phyloP scores from a whole-genome alignment of 2,113 vertebrate genomes.

The Lasiurus cinereus region DNA sequence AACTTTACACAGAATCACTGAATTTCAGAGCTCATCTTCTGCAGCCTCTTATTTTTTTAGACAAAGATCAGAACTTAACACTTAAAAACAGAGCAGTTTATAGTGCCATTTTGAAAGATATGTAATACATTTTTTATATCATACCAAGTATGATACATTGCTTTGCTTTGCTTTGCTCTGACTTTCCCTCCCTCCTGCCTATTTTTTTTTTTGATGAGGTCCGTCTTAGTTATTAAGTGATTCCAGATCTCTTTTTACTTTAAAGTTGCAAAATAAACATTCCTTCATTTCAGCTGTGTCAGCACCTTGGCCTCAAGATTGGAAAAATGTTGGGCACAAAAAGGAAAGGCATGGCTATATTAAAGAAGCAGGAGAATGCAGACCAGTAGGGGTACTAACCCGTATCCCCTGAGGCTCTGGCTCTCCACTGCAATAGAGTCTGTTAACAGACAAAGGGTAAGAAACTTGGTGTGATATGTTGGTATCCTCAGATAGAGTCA shows the following conservation, averaged over 20 bases:
- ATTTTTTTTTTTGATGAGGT: conserved; percentile 13
- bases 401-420: background rate
- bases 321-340: conserved; percentile 65
- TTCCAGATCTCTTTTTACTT: conserved; percentile 65
- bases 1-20: background rate
- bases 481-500: background rate
- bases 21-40: background rate
- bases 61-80: conserved; percentile 32
- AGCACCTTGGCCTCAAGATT: conserved; percentile 73
- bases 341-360: conserved; percentile 44
- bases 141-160: background rate
- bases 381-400: background rate
- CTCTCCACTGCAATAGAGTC: background rate
- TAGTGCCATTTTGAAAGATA: background rate
- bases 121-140: background rate
- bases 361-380: conserved; percentile 28
- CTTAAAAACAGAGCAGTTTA: background rate
- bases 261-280: conserved; percentile 65
- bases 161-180: background rate
- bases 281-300: conserved; percentile 36
- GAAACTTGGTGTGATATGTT: background rate
- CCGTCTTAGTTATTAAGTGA: conserved; percentile 59
- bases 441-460: background rate
- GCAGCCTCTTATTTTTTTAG: conserved; percentile 18
- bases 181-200: background rate